Base-by-base conservation (phyloP, 2,113 vertebrate genomes). In the Leptosomus discolor region DNA sequence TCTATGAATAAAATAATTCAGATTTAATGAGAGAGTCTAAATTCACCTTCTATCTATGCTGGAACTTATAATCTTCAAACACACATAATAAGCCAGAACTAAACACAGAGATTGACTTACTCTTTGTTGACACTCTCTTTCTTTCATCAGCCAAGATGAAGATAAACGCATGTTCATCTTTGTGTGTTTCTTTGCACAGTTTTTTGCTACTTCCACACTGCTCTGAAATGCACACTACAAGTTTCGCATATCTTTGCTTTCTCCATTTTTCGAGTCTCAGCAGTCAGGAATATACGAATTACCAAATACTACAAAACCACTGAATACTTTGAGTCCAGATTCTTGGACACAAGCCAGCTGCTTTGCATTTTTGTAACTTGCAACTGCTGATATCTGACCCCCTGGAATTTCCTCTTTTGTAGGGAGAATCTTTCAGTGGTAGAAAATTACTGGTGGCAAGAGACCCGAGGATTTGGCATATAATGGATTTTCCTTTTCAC, bases 21-120 rank as follows among this genome's bases (percentile, higher is more conserved):
- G 61, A 65, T 30, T 89, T 92, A 91, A 91, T 70, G 37, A 94
- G n/a, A n/a, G 37, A 61, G 22, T 30, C 34, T 58, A 81, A 80
- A 80, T 88, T 79, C 34, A 60, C 41, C 32, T 65, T 71, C 69
- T 39, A 10, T 71, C 82, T 81, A 36, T n/a, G 32, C 85, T 88
- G 76, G 73, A 93, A 84, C 57, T 78, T 51, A 61, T 94, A 67
- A 88, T 86, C 89, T 95, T 91, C 64, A 95, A 96, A 88, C 53
- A 74, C 6, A 23, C 2, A 11, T 84, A 84, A 88, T 34, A 91
- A 92, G 26, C 24, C 50, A 89, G 68, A 95, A 54, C 43, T 69
- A 81, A 88, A 75, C 32, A 92, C n/a, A 64, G 56, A 79, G 58
- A 76, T 14, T 64, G 43, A 57, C 16, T 65, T 32, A 45, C 0